phyloP scores from a whole-genome alignment of 2,797 vertebrate species.

The Mus caroli region DNA sequence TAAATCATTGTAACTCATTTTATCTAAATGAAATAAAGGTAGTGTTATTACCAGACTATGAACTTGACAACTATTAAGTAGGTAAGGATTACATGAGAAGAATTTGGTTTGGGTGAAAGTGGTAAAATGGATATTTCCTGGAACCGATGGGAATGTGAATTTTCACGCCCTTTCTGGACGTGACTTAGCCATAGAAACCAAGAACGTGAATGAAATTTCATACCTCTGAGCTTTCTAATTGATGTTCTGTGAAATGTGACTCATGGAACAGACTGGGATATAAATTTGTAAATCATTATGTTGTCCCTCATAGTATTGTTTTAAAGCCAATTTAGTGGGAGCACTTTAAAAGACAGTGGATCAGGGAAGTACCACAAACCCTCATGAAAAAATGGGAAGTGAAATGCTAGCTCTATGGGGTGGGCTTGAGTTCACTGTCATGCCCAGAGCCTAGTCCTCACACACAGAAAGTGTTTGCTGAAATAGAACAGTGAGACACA shows the following conservation, averaged over 20 bases:
- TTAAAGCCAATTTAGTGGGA: conserved; percentile 22
- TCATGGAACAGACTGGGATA: conserved; percentile 9
- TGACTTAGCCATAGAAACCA: conserved; percentile 21
- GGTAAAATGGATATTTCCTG: neutral
- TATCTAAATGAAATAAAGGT: conserved; percentile 54
- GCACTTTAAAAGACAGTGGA: neutral
- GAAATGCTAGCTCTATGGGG: neutral
- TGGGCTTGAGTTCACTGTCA: neutral
- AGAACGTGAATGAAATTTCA: conserved; percentile 42
- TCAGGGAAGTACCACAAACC: neutral
- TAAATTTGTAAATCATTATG: conserved; percentile 31
- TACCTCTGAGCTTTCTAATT: neutral
- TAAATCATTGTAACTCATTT: conserved; percentile 1
- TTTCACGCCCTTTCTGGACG: neutral
- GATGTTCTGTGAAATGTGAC: neutral
- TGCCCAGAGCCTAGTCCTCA: neutral
- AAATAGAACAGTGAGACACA: neutral
- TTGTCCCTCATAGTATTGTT: neutral
- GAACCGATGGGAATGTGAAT: neutral
- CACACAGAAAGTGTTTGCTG: neutral
- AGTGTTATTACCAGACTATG: neutral
- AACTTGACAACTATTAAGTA: neutral
- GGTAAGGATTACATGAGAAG: neutral
- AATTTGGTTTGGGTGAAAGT: neutral
- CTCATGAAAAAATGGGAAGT: neutral